phyloP scores from a whole-genome alignment of 1,140 invertebrate species.

The Drosophila obscura region DNA sequence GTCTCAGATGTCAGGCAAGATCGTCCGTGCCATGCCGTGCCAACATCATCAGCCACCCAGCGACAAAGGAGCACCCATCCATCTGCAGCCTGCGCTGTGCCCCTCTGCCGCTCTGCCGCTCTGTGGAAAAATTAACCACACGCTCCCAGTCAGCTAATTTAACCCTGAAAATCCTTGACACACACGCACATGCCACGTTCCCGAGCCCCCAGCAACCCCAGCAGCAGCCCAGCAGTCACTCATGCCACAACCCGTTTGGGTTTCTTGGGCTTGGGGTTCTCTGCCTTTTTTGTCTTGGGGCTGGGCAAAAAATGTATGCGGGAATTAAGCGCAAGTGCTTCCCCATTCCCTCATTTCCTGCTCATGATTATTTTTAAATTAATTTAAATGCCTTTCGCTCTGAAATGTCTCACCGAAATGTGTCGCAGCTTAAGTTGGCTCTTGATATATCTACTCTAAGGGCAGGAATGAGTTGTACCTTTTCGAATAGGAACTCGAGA shows the following conservation, averaged over 20 bases:
- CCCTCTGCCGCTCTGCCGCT: conserved; percentile 18
- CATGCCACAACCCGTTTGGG: too few species aligned
- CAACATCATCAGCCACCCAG: conserved; percentile 46
- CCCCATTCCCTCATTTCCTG: conserved; percentile 19
- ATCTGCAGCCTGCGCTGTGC: background rate
- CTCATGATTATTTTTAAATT: conserved; percentile 79
- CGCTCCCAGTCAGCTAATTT: conserved; percentile 72
- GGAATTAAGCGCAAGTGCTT: conserved; percentile 25
- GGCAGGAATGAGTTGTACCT: too few species aligned
- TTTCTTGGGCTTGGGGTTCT: background rate
- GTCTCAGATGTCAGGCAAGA: conserved; percentile 74
- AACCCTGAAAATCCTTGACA: conserved; percentile 64
- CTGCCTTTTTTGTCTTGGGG: conserved; percentile 16
- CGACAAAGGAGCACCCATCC: conserved; percentile 29
- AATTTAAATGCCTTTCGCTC: conserved; percentile 66
- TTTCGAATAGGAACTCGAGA: background rate
- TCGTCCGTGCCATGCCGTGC: conserved; percentile 40
- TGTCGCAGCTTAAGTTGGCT: background rate
- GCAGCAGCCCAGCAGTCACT: background rate
- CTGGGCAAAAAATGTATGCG: too few species aligned
- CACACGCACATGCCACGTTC: conserved; percentile 30
- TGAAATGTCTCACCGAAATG: conserved; percentile 1
- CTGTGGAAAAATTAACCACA: conserved; percentile 72
- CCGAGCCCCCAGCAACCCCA: background rate
- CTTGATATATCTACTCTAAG: too few species aligned